Base-by-base conservation (phyloP, 1,140 invertebrate species). In the Coenobita brevimanus region DNA sequence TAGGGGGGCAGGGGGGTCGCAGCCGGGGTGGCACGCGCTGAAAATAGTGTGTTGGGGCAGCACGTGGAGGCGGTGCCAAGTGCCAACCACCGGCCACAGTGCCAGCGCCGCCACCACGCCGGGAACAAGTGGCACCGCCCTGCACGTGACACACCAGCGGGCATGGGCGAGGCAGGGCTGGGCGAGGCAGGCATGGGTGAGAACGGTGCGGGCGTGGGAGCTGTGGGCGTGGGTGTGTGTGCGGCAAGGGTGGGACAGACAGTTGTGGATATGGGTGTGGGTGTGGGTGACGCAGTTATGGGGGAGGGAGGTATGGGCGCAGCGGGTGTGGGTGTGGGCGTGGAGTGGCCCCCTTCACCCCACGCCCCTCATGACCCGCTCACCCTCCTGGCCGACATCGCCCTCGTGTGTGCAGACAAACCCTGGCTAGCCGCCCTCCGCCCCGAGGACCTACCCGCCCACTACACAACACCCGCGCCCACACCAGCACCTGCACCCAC, bases 81-180 rank as follows among this genome's bases (percentile, higher is more conserved):
- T 87, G 85, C 85, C 85, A 87, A 87, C 85, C 85, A 87, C 85
- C 85, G 85, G 85, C 85, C 85, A 62, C 60, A 87, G 85, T 87
- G 85, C 85, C 85, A 71, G 27, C 17, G 50, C 76, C 57, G 54
- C 76, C 75, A 57, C 85, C 85, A 36, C 76, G 76, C 76, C 38
- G 50, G 62, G 62, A 87, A 80, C 85, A 87, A 87, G 85, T 87
- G 84, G 84, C 84, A n/a, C 75, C 10, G 41, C 36, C 30, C 21
- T 43, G 15, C 36, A 21, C 30, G 3, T 13, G 8, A 1, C 3
- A 33, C 41, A 43, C 33, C 15, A 41, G 46, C 6, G 6, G 46
- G 46, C 17, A 50, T 50, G 30, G 64, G 64, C 8, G 30, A 6
- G 21, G 8, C 64, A n/a, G n/a, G 64, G 6, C 6, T 67, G 30